Evolutionary conservation across 2,888 invertebrate species (phyloP), one percentile per base, ranked within the genome.

Genomic region (Acronicta alni): DNA sequence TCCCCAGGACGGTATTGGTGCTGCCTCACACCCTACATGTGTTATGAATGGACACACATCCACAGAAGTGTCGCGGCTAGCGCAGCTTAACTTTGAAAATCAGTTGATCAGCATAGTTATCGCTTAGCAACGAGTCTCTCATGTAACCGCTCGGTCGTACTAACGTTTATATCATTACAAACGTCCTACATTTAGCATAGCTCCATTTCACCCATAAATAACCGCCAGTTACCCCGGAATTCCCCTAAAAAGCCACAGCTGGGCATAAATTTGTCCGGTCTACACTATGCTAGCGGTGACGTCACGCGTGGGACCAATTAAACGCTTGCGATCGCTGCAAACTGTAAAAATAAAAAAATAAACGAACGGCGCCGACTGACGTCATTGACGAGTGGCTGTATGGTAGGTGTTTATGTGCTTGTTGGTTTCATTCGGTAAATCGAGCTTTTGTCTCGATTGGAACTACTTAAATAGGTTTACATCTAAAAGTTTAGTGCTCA

Each of bases 261-360:
- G 30, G 41, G 35, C 57, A 72, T 69, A 62, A 69, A 67, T 69
- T 69, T 42, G 35, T 60, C 54, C 39, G 61, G 8, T 77, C 72
- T 67, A 61, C 46, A 45, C 49, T 61, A 64, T 8, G 20, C 48
- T 42, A 52, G 46, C 53, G 3, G 43, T 58, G 59, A 46, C 59
- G 66, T 62, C 54, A 66, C 43, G 12, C 26, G 44, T 23, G 12
- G 39, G 52, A 47, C 70, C 72, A 70, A 70, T 73, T 72, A 73
- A 70, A 73, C 38, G 64, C 52, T 39, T 15, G 52, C 37, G 47
- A 59, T 52, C 53, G 51, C 32, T 35, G 46, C 66, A 49, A 32
- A 57, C 53, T 51, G 42, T 8, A 49, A 56, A 60, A 32, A 32
- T 32, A 32, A 32, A 32, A 35, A 35, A 69, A 57, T 47, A 69